These are phyloP conservation scores for Julus scandinavius DNA, from an alignment of 2,888 invertebrate species.

Conservation along the genomic window DNA sequence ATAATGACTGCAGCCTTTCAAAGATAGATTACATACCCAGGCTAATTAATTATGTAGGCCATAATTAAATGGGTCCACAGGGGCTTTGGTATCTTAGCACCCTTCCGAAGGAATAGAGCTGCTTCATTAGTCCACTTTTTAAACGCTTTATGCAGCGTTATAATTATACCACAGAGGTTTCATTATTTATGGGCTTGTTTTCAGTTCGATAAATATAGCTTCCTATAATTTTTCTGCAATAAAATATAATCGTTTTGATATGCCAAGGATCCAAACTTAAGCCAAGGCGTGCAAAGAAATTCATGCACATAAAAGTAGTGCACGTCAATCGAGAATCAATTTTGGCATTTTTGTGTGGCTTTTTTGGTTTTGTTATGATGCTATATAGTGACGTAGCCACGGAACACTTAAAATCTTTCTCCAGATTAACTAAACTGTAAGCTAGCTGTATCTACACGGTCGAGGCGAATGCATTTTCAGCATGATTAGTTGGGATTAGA, in stretches of 20 bases:
- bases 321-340: not conserved
- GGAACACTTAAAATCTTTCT: too few relatives aligned
- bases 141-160: conserved; percentile 12
- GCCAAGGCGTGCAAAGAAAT: not conserved
- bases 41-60: conserved; percentile 39
- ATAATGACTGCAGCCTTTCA: conserved; percentile 35
- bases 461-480: too few relatives aligned
- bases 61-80: conserved; percentile 10
- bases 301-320: not conserved
- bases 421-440: too few relatives aligned
- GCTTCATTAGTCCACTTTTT: conserved; percentile 42
- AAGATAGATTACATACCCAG: conserved; percentile 17
- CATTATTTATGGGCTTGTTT: conserved; percentile 11
- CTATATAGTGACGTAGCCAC: not conserved
- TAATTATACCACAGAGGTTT: not conserved
- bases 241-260: not conserved
- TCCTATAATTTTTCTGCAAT: not conserved
- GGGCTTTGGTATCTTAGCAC: conserved; percentile 8
- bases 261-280: not conserved
- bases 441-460: too few relatives aligned
- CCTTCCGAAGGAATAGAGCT: conserved; percentile 13
- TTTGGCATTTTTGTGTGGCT: not conserved
- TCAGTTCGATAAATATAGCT: conserved; percentile 23
- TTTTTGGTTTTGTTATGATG: not conserved
- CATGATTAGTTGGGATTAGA: too few relatives aligned